Evolutionary conservation across 2,888 invertebrate genomes (phyloP), one percentile per base, ranked within the genome.

Genomic region (Dysmachus trigonus): DNA sequence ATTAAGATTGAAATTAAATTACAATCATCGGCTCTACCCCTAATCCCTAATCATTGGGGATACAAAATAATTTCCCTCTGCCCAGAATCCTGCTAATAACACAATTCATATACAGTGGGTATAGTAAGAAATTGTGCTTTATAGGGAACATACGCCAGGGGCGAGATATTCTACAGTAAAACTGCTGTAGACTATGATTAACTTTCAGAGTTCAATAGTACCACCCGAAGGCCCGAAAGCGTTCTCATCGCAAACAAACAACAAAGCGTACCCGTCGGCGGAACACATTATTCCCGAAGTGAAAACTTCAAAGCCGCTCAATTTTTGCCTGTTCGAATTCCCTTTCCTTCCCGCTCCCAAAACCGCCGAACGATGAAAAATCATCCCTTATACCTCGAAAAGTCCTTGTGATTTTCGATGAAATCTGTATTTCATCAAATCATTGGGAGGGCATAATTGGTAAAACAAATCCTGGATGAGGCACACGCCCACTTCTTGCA

Each of bases 151-250:
- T 22, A 38, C 10, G 76, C 76, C 38, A 5, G 10, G 10, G 76
- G 76, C 35, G 10, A 35, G 18, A 76, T 38, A 38, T 38, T 35
- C 76, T 10, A 35, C 33, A 74, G 76, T 22, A 27, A 76, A 38
- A 76, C 35, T 41, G 76, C 8, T 38, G 35, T 38, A 33, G 76
- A 76, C 4, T 76, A 76, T 76, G 76, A 76, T 76, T 76, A 76
- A 76, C 76, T 76, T 76, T 38, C 76, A 35, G 18, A 22, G 35
- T 76, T 76, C 76, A 76, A 76, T 38, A 76, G 38, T 41, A n/a
- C 38, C 13, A 3, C 15, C 38, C 15, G 38, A 13, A 41, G 76
- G 76, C 76, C 76, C 33, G 10, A 35, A 76, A 38, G 62, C 27
- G 22, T 38, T 76, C 76, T n/a, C 22, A 35, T 15, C 38, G 18